Conservation (phyloP, 2,113 vertebrate genomes). For the Anguilla rostrata region DNA sequence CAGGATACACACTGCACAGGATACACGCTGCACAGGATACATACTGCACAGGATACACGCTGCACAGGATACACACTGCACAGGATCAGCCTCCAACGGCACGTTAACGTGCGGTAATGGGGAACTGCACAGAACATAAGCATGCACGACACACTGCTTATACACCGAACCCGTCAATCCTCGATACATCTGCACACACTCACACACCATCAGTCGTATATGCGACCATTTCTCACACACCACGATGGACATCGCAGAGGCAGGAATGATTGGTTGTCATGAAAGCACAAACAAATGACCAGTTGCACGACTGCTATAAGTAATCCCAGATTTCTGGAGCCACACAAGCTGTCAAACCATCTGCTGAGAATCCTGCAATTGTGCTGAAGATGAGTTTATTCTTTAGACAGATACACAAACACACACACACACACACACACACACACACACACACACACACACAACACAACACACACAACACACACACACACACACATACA, state of each 20-base stretch:
- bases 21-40: too few relatives aligned
- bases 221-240: not conserved
- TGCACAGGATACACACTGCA: too few relatives aligned
- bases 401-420: not conserved
- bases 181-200: too few relatives aligned
- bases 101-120: too few relatives aligned
- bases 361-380: not conserved
- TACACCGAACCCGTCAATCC: too few relatives aligned
- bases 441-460: too few relatives aligned
- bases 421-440: constrained; percentile 6
- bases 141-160: too few relatives aligned
- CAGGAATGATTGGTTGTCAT: not conserved
- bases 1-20: too few relatives aligned
- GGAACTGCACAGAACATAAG: too few relatives aligned
- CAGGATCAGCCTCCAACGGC: too few relatives aligned
- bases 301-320: not conserved
- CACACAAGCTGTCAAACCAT: constrained; percentile 73
- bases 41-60: too few relatives aligned
- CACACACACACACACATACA: not conserved
- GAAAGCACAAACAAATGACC: not conserved
- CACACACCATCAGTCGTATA: too few relatives aligned
- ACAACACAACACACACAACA: constrained; percentile 4
- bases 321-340: constrained; percentile 75
- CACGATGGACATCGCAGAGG: not conserved
- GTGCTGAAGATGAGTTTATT: not conserved